Evolutionary conservation across 92 coral and sea anemone genomes (phyloP).

Genomic region (Palythoa caribaeorum): DNA sequence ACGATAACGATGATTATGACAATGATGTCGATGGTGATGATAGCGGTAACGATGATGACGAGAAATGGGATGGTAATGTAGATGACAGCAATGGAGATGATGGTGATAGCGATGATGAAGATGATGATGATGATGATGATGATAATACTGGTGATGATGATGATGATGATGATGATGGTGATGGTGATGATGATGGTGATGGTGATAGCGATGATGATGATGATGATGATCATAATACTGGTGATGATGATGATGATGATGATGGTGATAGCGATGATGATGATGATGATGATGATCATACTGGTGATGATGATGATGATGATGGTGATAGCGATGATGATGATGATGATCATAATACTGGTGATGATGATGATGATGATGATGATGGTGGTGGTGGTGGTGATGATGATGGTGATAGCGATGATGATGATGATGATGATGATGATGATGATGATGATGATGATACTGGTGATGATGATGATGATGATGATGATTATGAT

Average conservation of each 20-base stretch:
- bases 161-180: neutral
- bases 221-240: neutral
- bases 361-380: neutral
- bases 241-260: neutral
- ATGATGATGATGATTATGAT: neutral
- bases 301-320: neutral
- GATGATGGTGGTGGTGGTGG: neutral
- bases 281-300: neutral
- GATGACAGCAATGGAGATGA: neutral
- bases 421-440: neutral
- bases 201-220: neutral
- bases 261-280: neutral
- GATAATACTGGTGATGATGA: neutral
- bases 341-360: neutral
- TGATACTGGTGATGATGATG: neutral
- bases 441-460: neutral
- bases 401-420: neutral
- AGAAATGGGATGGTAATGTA: neutral
- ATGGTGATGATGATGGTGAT: neutral
- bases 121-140: neutral
- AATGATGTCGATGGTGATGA: neutral
- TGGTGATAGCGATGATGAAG: no score
- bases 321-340: neutral
- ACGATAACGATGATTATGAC: neutral
- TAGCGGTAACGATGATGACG: no score